A percentile compares a stretch with the other conserved stretches of the same genome.
Conservation (phyloP, 2,888 invertebrate species). For the Ceratothoa steindachneri region DNA sequence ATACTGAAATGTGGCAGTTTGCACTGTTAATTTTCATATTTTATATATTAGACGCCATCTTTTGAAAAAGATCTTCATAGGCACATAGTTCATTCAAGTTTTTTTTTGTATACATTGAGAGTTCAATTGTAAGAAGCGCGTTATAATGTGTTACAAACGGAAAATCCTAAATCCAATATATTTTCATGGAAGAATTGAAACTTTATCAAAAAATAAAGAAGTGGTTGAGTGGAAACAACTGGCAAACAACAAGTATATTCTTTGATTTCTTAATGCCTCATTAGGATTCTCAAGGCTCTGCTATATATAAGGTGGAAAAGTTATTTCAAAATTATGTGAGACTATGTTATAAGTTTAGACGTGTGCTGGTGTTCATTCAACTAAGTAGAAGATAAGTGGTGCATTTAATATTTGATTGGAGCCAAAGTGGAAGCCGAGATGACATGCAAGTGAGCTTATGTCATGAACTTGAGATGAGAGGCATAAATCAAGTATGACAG, state of each 20-base stretch:
- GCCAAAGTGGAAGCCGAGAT: background rate
- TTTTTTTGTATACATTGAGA: background rate
- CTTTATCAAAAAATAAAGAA: background rate
- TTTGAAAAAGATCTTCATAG: background rate
- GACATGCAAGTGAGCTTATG: background rate
- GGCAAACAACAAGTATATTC: background rate
- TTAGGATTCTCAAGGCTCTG: background rate
- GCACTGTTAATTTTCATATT: too few species aligned
- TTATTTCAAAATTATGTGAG: too few species aligned
- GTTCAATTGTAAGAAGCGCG: background rate
- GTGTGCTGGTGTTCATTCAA: too few species aligned
- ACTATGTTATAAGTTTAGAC: too few species aligned
- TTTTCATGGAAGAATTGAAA: background rate
- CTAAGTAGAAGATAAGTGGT: background rate
- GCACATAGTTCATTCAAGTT: background rate
- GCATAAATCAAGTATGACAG: conserved; percentile 6
- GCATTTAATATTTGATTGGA: background rate
- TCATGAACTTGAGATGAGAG: background rate
- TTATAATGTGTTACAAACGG: background rate
- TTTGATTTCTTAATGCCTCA: background rate
- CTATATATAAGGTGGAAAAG: background rate
- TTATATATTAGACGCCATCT: background rate
- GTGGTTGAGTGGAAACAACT: background rate
- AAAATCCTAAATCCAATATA: background rate
- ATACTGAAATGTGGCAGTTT: too few species aligned